phyloP scores from a whole-genome alignment of 2,888 invertebrate genomes.

The Limnephilus auricula region DNA sequence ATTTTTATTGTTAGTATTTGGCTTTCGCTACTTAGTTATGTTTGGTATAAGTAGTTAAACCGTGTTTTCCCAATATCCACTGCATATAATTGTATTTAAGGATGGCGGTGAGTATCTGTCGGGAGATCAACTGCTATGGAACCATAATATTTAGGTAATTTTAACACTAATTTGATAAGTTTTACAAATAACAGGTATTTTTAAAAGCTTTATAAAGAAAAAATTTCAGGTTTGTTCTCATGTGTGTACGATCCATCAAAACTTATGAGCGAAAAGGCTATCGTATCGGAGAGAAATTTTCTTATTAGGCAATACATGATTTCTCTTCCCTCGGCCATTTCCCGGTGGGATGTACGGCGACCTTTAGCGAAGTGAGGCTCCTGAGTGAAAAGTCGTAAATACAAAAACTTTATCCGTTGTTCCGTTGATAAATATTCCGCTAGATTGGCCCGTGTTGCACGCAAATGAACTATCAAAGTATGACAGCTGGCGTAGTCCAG shows the following conservation, averaged over 20 bases:
- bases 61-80: no score
- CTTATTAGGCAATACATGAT: not conserved
- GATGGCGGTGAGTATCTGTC: no score
- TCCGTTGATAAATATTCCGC: not conserved
- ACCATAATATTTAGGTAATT: no score
- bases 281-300: not conserved
- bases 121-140: no score
- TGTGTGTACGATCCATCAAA: not conserved
- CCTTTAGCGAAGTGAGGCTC: not conserved
- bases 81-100: no score
- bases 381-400: constrained; percentile 2
- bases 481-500: no score
- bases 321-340: not conserved
- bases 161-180: no score
- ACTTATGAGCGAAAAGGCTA: not conserved
- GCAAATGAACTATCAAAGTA: no score
- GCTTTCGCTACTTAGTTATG: no score
- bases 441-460: not conserved
- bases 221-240: not conserved
- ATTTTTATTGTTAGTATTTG: no score
- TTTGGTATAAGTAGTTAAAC: no score
- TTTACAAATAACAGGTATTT: not conserved
- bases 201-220: not conserved
- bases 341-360: not conserved
- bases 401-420: not conserved